Evolutionary conservation across 2,888 invertebrate species (phyloP), one percentile per base, ranked within the genome.

Genomic region (Baronia brevicornis): DNA sequence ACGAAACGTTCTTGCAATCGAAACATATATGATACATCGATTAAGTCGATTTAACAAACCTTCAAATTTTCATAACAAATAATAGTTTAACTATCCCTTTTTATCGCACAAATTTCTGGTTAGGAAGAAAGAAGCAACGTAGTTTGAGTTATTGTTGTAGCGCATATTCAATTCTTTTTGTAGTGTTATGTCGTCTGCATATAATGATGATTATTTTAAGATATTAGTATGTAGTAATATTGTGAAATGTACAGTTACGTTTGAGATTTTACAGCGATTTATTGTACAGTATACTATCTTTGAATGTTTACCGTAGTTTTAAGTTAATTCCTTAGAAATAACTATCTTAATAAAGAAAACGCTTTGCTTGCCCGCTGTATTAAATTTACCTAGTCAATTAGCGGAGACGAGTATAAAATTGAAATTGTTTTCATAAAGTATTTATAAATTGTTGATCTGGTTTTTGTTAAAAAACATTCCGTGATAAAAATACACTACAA

Each of bases 221-320:
- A n/a, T n/a, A n/a, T n/a, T n/a, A n/a, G 37, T 46, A 44, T 39
- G 35, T 34, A 50, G 38, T 45, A 46, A 44, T 46, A 42, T 53
- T 59, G 58, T 63, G 63, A 57, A 63, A 54, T 80, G 79, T 82
- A 84, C 82, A 82, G 82, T 84, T 84, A 84, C 82, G 71, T 68
- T 75, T 84, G 82, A 84, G 82, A 84, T 84, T 84, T n/a, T 66
- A 59, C 59, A 56, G 50, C 51, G 50, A 53, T 61, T 60, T 56
- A 63, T 62, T 74, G 65, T 73, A 73, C 68, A 72, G 64, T 60
- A 48, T 58, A 49, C 41, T 34, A 36, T 39, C 44, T 26, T 44
- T 33, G 32, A 43, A 41, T 38, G 35, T 39, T 39, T 39, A 36
- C 28, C 38, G 26, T 32, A 41, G 30, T 18, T 33, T 14, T 44